Base-by-base conservation (phyloP, 2,113 vertebrate genomes). In the Emydocephalus ijimae region DNA sequence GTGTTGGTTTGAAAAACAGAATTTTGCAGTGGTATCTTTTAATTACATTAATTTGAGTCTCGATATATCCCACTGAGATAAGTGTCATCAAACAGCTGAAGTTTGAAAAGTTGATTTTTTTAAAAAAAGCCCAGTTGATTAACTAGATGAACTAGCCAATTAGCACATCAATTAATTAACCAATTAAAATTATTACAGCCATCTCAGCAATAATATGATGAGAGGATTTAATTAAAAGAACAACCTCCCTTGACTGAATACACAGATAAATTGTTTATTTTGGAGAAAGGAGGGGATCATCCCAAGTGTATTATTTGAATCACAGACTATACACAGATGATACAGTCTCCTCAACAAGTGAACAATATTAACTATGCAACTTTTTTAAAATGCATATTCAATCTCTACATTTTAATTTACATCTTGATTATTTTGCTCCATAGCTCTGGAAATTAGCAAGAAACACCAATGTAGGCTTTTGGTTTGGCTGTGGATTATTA, bases 11-110 rank as follows among this genome's bases (percentile, higher is more conserved):
- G 54, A 86, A 86, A 86, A 85, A 86, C 88, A 93, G 89, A 95
- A 95, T 85, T 91, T 93, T 94, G 24, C 87, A 74, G 95, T 91
- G 92, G 94, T 43, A 85, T 56, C 90, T 87, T 90, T 97, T 96
- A 91, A 29, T 45, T 92, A 69, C 52, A 5, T 91, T 94, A 88
- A 95, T 95, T 64, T 96, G 89, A 95, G 61, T 92, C 93, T 93
- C 90, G 89, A 88, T 94, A 94, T 50, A 89, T 92, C 91, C 61
- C 48, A 85, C 10, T 93, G 95, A 95, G 95, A 95, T 95, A 94
- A 93, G 74, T 90, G 64, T 93, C 74, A 4, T 64, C 89, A 64
- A 90, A 86, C 61, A 93, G 92, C 74, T 90, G 88, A 93, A 93
- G 92, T 93, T 93, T 90, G 55, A 86, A 61, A 93, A 93, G 88